phyloP scores from a whole-genome alignment of 2,113 vertebrate genomes.

The Sturnus vulgaris region DNA sequence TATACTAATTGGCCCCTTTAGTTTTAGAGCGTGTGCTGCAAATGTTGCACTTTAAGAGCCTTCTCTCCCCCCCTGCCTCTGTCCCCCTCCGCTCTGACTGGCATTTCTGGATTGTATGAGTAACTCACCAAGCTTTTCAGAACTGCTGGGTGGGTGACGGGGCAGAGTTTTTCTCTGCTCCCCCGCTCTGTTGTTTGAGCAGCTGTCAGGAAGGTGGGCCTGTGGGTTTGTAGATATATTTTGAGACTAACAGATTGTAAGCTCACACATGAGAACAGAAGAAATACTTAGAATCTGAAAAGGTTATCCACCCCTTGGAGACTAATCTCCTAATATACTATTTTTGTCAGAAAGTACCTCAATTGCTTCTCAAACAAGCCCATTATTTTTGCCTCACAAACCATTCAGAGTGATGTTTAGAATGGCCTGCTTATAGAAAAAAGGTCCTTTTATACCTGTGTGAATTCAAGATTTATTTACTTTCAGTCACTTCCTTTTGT shows the following conservation, averaged over 20 bases:
- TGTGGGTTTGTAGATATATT: slow-evolving; percentile 66
- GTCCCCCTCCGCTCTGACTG: not conserved
- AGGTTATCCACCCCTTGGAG: slow-evolving; percentile 62
- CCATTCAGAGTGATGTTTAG: slow-evolving; percentile 64
- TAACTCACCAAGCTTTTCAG: slow-evolving; percentile 57
- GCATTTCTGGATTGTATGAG: slow-evolving; percentile 40
- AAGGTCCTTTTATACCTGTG: slow-evolving; percentile 35
- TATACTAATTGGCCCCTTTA: slow-evolving; percentile 68
- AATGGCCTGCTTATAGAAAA: slow-evolving; percentile 53
- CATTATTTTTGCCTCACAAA: slow-evolving; percentile 59
- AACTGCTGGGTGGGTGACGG: slow-evolving; percentile 1
- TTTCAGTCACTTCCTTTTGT: slow-evolving; percentile 39
- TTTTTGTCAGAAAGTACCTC: slow-evolving; percentile 63
- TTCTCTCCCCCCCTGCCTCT: not conserved
- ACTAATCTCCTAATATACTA: slow-evolving; percentile 70
- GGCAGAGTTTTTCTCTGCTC: slow-evolving; percentile 10
- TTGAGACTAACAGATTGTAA: slow-evolving; percentile 59
- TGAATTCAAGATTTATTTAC: slow-evolving; percentile 60
- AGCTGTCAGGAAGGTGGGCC: slow-evolving; percentile 69
- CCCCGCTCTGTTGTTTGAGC: slow-evolving; percentile 52
- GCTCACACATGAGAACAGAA: slow-evolving; percentile 57
- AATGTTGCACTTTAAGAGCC: slow-evolving; percentile 22
- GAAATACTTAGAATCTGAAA: slow-evolving; percentile 66
- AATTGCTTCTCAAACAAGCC: slow-evolving; percentile 65
- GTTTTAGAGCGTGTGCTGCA: slow-evolving; percentile 3